phyloP scores from a whole-genome alignment of 2,888 invertebrate species.

The Rutpela maculata region DNA sequence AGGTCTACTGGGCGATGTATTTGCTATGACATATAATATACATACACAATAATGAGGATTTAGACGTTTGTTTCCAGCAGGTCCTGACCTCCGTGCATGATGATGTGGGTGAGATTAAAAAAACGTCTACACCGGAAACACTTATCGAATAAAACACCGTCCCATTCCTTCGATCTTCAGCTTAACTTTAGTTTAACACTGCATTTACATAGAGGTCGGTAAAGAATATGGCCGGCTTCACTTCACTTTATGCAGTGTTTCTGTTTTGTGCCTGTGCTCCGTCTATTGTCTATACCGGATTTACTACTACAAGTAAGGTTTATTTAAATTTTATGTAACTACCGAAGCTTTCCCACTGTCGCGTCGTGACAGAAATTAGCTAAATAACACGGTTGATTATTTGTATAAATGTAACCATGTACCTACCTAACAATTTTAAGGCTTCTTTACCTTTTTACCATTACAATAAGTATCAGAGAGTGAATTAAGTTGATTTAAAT shows the following conservation, averaged over 20 bases:
- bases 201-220: constrained; percentile 35
- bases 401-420: no score
- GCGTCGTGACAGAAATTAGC: no score
- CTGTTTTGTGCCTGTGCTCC: constrained; percentile 33
- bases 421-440: no score
- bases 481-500: no score
- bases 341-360: no score
- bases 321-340: no score
- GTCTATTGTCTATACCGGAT: constrained; percentile 49
- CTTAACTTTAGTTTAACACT: constrained; percentile 46
- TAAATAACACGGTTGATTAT: no score
- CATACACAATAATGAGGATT: not conserved
- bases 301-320: constrained; percentile 60
- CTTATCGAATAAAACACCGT: constrained; percentile 61
- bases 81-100: constrained; percentile 41
- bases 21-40: no score
- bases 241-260: constrained; percentile 28
- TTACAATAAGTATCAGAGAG: no score
- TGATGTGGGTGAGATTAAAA: constrained; percentile 57
- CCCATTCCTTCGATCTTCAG: constrained; percentile 15
- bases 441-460: no score
- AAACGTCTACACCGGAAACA: constrained; percentile 63
- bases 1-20: no score
- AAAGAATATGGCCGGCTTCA: constrained; percentile 29
- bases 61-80: not conserved